Evolutionary conservation across 2,113 vertebrate genomes (phyloP).

Genomic region (Trogon surrucura): DNA sequence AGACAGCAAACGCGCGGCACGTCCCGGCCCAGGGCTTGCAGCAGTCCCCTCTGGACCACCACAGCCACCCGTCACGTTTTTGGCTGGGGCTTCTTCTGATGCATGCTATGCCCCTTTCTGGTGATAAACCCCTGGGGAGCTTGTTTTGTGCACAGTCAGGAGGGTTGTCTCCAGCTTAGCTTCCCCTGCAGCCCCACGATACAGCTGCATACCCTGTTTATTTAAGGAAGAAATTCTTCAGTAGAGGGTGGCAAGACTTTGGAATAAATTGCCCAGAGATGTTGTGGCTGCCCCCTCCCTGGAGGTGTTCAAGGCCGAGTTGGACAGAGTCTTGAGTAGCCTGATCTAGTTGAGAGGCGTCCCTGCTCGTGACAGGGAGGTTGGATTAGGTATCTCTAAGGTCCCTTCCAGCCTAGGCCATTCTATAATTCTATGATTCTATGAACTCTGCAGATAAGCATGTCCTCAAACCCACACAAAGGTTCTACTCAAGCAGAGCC

Average conservation of each 20-base stretch:
- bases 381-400: too few relatives aligned
- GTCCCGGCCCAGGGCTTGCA: background rate
- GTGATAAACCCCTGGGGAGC: accelerated
- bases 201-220: accelerated
- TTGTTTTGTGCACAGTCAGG: background rate
- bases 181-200: background rate
- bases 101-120: background rate
- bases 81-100: background rate
- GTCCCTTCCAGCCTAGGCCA: too few relatives aligned
- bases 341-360: too few relatives aligned
- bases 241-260: too few relatives aligned
- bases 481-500: background rate
- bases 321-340: too few relatives aligned
- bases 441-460: background rate
- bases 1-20: accelerated
- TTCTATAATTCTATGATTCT: too few relatives aligned
- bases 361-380: too few relatives aligned
- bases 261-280: too few relatives aligned
- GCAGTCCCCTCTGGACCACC: background rate
- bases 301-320: too few relatives aligned
- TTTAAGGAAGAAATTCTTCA: background rate
- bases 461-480: background rate
- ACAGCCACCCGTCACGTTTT: background rate
- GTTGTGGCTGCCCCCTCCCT: too few relatives aligned
- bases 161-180: background rate